Evolutionary conservation across 2,797 vertebrate species (phyloP).

Genomic region (Loris lydekkerianus): DNA sequence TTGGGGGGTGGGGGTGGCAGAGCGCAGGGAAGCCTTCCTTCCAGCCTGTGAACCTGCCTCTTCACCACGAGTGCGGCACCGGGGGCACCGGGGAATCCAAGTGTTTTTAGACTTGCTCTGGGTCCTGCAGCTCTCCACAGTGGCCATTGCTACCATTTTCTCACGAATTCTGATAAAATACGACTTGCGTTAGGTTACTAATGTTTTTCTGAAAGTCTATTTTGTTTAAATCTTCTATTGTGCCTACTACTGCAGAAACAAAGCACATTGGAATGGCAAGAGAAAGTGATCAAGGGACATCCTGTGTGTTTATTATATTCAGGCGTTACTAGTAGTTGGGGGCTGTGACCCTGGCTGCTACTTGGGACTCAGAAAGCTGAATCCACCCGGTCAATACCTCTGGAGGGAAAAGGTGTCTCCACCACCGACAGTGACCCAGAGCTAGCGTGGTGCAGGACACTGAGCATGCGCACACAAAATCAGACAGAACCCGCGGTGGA

Average conservation of each 20-base stretch:
- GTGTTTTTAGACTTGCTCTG: background rate
- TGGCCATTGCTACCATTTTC: background rate
- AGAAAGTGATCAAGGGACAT: background rate
- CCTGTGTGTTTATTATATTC: background rate
- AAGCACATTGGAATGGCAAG: background rate
- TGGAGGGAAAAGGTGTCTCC: background rate
- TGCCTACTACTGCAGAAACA: background rate
- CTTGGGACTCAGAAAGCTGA: background rate
- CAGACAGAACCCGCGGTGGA: background rate
- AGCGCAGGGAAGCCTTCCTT: no score
- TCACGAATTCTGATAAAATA: constrained; percentile 40
- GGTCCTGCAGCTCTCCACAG: background rate
- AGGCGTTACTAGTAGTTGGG: background rate
- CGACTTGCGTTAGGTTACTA: background rate
- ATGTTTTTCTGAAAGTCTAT: background rate
- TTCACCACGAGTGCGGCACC: no score
- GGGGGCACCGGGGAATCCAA: background rate
- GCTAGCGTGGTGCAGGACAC: no score
- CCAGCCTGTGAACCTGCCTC: no score
- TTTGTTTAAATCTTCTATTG: background rate
- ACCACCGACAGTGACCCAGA: background rate
- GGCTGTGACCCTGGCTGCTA: background rate
- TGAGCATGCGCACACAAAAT: background rate
- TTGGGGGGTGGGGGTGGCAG: no score
- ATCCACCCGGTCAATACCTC: background rate